Evolutionary conservation across 1,140 invertebrate species (phyloP).

Genomic region (Bombus sibiricus): DNA sequence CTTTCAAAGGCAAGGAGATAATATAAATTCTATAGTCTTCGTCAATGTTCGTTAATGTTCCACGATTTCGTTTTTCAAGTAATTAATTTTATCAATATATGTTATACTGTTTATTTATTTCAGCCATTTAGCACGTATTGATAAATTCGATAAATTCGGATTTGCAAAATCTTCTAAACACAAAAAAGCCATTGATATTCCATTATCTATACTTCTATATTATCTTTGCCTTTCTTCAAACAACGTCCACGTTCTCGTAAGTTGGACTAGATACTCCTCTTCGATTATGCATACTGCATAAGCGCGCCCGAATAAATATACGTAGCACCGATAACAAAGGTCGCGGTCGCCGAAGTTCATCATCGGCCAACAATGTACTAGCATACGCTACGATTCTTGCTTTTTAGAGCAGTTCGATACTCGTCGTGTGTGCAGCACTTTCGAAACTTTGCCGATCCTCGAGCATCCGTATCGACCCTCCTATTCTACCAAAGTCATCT

Average conservation of each 20-base stretch:
- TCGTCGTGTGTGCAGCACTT: not conserved
- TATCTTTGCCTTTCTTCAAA: not conserved
- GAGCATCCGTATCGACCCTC: not conserved
- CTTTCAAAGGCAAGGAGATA: too few relatives aligned
- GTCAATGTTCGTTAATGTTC: too few relatives aligned
- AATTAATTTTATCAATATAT: too few relatives aligned
- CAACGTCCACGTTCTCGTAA: not conserved
- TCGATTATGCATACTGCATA: slow-evolving; percentile 65
- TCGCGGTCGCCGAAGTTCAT: slow-evolving; percentile 63
- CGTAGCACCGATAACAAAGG: slow-evolving; percentile 63
- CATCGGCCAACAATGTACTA: slow-evolving; percentile 34
- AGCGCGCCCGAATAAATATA: slow-evolving; percentile 48
- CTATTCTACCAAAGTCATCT: not conserved
- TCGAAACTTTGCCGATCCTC: too few relatives aligned
- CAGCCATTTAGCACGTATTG: not conserved
- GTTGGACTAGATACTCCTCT: slow-evolving; percentile 4
- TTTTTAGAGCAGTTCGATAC: slow-evolving; percentile 1
- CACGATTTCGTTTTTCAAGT: too few relatives aligned
- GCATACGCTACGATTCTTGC: not conserved
- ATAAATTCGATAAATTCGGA: not conserved
- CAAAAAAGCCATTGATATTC: not conserved
- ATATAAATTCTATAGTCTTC: too few relatives aligned
- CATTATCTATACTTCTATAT: not conserved
- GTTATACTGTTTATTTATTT: not conserved
- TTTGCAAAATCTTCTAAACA: not conserved